Base-by-base conservation (phyloP, 2,888 invertebrate genomes). In the Tachina fera region DNA sequence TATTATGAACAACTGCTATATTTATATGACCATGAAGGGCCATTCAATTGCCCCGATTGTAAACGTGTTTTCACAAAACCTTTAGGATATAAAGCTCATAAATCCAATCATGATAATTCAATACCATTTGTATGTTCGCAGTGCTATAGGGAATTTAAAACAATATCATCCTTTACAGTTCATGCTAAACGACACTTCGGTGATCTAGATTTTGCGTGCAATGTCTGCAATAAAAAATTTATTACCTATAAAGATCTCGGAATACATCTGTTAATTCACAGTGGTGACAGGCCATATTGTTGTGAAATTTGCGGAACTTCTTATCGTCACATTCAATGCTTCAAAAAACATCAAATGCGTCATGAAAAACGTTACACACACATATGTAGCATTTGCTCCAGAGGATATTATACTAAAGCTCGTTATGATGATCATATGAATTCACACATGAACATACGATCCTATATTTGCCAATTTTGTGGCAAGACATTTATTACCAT, bases 301-400 rank as follows among this genome's bases (percentile, higher is more conserved):
- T 87, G 87, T 53, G 85, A 87, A 70, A 78, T 83, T 41, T 87
- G 87, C 68, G 87, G 87, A 1, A 68, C 78, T 39, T 78, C 83
- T 11, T 87, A 78, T n/a, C 83, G 83, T 6, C 80, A 81, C 51
- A 45, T 68, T 9, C 65, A 68, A 11, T 83, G 75, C 31, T 81
- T 87, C 13, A 83, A 81, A 56, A 67, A 72, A 39, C 87, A 87
- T 43, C 80, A 74, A 19, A 71, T 70, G 14, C 75, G 67, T 3
- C 87, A 87, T 72, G 74, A 83, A 41, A 75, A 83, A 45, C 58
- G 83, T 13, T 83, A 81, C 58, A 70, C 79, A 10, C 83, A 85
- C 60, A 85, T 56, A 13, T 87, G 87, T 47, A 68, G 75, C 49
- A 76, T 87, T 31, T 87, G 87, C 67, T 77, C 83, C 2, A 87